Percentiles rank a stretch among this genome's conserved stretches.
Evolutionary conservation across 2,113 vertebrate genomes (phyloP).

Genomic region (Ascaphus truei): DNA sequence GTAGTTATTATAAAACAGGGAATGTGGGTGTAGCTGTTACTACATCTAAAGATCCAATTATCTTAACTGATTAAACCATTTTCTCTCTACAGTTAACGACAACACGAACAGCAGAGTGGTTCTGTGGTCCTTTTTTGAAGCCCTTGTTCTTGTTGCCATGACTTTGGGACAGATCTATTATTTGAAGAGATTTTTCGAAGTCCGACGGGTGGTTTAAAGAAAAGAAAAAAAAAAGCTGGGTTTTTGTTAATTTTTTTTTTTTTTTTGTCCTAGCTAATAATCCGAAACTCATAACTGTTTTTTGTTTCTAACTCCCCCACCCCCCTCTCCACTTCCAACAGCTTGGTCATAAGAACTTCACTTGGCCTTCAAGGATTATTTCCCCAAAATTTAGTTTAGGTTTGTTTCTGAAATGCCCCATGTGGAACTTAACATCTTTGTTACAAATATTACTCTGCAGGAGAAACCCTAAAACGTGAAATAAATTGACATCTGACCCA

Average conservation of each 20-base stretch:
- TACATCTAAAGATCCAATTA: too few relatives aligned
- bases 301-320: too few relatives aligned
- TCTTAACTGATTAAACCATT: too few relatives aligned
- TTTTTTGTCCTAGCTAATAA: constrained; percentile 34
- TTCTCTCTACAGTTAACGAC: constrained; percentile 82
- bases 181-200: constrained; percentile 99
- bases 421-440: background rate
- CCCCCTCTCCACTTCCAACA: too few relatives aligned
- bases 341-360: constrained; percentile 6
- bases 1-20: too few relatives aligned
- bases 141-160: constrained; percentile 97
- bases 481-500: background rate
- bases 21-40: too few relatives aligned
- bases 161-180: constrained; percentile 99
- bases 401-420: background rate
- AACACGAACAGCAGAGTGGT: constrained; percentile 99
- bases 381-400: background rate
- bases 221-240: constrained; percentile 58
- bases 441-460: constrained; percentile 14
- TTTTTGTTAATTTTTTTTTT: background rate
- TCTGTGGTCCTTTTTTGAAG: constrained; percentile 98
- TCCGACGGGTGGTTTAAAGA: constrained; percentile 91
- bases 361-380: too few relatives aligned
- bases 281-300: constrained; percentile 48
- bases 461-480: background rate